Base-by-base conservation (phyloP, 1,140 invertebrate genomes). In the Nephila pilipes region DNA sequence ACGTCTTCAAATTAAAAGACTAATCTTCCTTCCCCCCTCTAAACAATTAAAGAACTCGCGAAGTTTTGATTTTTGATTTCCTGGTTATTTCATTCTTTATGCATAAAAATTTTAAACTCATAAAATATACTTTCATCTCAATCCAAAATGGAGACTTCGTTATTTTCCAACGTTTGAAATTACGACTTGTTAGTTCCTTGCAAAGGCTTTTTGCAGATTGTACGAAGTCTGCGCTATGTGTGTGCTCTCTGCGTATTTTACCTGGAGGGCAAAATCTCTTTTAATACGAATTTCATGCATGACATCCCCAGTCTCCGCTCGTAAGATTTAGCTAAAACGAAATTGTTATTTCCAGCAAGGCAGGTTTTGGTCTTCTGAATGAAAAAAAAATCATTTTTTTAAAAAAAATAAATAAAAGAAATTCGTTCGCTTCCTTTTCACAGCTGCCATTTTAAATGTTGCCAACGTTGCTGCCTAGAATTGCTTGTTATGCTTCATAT, bases 401-500 rank as follows among this genome's bases (percentile, higher is more conserved):
- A 38, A 22, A 18, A 38, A 81, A 46, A 22, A 5, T 16, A 46
- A 81, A 81, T 38, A 83, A 83, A 57, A 25, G 57, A 85, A 54
- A 85, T 25, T 57, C 25, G 4, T 65, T 58, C 4, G 55, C 83
- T 25, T 85, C 29, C 25, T 60, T 85, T 38, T 69, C n/a, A 5
- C 14, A 63, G 87, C 60, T n/a, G 63, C 60, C 65, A 69, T 88
- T 88, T 88, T 46, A 65, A 88, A 88, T 63, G 36, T 58, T 88
- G 75, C 36, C 25, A 57, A 60, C 85, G n/a, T 88, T 63, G 16
- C 46, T 65, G 36, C 38, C 16, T 36, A 58, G 60, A 88, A 88
- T 88, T 88, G 87, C 87, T 88, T 88, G 87, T 88, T 88, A 88
- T 69, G 60, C 65, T 69, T 88, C 87, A 88, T 63, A 88, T 88